Base-by-base conservation (phyloP, 2,113 vertebrate species). In the Indicator indicator region DNA sequence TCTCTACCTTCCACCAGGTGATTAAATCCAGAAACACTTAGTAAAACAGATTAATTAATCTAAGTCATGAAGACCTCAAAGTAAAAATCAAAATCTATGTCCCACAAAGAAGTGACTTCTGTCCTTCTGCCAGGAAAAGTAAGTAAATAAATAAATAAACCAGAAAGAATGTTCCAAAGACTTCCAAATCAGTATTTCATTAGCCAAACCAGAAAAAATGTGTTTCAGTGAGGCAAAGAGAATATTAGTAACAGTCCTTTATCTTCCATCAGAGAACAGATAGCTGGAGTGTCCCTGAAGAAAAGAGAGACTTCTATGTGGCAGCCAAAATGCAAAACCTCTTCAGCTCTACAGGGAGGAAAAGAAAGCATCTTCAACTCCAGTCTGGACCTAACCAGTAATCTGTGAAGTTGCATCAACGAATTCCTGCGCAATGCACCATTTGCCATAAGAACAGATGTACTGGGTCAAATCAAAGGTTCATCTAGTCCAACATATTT, bases 231-330 rank as follows among this genome's bases (percentile, higher is more conserved):
- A 94, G 38, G 44, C 65, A 90, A 50, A 63, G 48, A 77, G 5
- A 65, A 16, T 86, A 48, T 94, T 91, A 89, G 32, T 27, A 95
- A 92, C 28, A 90, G 28, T 28, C 33, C 62, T 95, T 95, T 96
- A 94, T 97, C 95, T 95, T 81, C 70, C 75, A 95, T 91, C 91
- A 93, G 83, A 77, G 87, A 95, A 95, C 89, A 94, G 16, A 65
- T 86, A 88, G 77, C 59, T 83, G 88, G 88, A 81, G 79, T 2
- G 5, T 46, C 85, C 73, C 62, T 76, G 50, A 78, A 86, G 83
- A 46, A 87, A 56, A 72, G 33, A 78, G 27, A 88, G 16, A 1
- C 58, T 56, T 89, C 48, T 46, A 50, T 42, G 68, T 81, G 54
- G n/a, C 1, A 0, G 85, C 62, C 89, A 86, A 88, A 90, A 36